These are phyloP conservation scores for Chaenocephalus aceratus DNA, from an alignment of 2,113 vertebrate genomes.

Conservation along the genomic window DNA sequence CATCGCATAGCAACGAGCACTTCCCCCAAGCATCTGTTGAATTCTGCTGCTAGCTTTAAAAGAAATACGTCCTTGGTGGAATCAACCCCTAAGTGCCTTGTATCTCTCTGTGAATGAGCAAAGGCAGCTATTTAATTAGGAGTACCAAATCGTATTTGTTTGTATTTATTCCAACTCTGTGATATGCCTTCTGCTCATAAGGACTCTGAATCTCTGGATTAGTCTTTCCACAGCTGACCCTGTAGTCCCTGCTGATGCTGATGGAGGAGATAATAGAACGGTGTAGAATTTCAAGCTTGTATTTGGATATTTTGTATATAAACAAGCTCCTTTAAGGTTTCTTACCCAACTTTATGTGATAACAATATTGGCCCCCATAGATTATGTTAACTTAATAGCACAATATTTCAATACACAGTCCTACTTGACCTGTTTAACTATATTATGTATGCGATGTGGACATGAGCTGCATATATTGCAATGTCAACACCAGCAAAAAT, in stretches of 20 bases:
- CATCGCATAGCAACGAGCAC: conserved; percentile 71
- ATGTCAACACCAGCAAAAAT: neutral
- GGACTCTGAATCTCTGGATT: neutral
- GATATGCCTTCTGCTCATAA: conserved; percentile 1
- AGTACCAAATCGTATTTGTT: conserved; percentile 42
- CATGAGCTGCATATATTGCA: neutral
- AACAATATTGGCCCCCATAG: neutral
- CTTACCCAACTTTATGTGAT: neutral
- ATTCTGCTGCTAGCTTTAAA: conserved; percentile 46
- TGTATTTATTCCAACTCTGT: conserved; percentile 41
- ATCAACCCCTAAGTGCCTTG: conserved; percentile 36
- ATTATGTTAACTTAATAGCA: neutral
- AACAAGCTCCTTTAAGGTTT: neutral
- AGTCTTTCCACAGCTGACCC: neutral
- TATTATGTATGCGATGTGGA: neutral
- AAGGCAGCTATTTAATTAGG: conserved; percentile 51
- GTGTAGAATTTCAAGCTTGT: neutral
- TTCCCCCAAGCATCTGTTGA: conserved; percentile 65
- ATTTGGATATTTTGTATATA: neutral
- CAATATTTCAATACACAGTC: neutral
- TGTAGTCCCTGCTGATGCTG: neutral
- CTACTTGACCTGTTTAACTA: neutral
- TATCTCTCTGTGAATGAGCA: conserved; percentile 21
- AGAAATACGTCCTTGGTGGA: conserved; percentile 38
- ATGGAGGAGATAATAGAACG: neutral